phyloP scores from a whole-genome alignment of 2,888 invertebrate genomes.

The Smittia sp. region DNA sequence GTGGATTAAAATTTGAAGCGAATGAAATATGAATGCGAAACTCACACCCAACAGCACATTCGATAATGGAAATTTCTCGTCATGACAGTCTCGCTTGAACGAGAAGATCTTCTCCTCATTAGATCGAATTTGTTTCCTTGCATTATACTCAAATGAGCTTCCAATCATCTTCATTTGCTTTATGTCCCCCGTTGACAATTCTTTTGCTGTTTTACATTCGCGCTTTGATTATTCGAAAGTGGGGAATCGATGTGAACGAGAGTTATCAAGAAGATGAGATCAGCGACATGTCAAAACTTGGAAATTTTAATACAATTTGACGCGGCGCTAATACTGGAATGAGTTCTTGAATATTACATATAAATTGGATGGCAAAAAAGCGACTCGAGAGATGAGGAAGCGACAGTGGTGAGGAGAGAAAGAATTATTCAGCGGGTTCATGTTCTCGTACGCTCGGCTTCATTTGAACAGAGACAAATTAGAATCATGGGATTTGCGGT shows the following conservation, averaged over 20 bases:
- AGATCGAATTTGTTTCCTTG: no score
- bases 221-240: no score
- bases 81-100: conserved; percentile 24
- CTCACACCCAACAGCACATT: background rate
- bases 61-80: conserved; percentile 34
- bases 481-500: conserved; percentile 13
- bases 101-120: background rate
- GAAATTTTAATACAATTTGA: no score
- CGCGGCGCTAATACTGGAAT: background rate
- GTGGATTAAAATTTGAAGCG: conserved; percentile 1
- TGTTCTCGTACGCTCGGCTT: background rate
- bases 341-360: background rate
- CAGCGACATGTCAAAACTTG: background rate
- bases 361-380: background rate
- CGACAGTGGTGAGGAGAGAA: background rate
- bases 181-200: no score
- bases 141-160: no score
- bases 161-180: no score
- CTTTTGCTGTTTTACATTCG: no score
- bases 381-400: background rate
- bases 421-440: conserved; percentile 16
- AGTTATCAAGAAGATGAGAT: no score
- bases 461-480: background rate
- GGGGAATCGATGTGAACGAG: no score
- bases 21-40: background rate